Conservation (phyloP, 2,113 vertebrate genomes). For the Mobula hypostoma region DNA sequence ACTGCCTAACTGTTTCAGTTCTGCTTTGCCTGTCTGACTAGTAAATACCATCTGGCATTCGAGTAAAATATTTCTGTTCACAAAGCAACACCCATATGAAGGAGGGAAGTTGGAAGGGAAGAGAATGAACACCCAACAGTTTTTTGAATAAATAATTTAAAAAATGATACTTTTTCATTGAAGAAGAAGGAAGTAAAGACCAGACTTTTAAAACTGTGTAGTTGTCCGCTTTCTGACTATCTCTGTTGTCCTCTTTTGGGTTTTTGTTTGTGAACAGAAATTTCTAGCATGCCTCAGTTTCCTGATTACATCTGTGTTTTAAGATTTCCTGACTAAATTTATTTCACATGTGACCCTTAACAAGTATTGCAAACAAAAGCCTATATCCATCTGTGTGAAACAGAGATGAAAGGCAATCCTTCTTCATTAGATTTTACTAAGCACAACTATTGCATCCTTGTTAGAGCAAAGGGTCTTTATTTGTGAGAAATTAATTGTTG, state of each 20-base stretch:
- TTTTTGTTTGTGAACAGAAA: neutral
- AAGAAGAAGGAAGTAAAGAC: neutral
- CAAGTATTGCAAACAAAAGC: neutral
- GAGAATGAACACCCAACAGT: neutral
- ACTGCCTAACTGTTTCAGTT: neutral
- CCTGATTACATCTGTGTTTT: slow-evolving; percentile 15
- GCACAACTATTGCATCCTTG: neutral
- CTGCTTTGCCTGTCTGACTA: neutral
- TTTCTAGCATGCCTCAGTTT: neutral
- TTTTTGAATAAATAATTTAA: neutral
- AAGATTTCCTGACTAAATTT: slow-evolving; percentile 24
- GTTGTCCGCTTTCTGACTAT: neutral
- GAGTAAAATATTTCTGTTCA: neutral
- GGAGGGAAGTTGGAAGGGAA: neutral
- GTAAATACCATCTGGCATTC: neutral
- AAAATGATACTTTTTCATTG: no score
- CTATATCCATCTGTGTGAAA: neutral
- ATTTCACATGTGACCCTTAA: slow-evolving; percentile 15
- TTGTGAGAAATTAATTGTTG: neutral
- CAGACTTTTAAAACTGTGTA: neutral
- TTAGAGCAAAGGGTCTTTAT: neutral
- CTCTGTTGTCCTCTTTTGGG: no score
- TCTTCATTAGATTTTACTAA: neutral
- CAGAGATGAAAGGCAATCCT: neutral
- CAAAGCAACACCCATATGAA: neutral